phyloP scores from a whole-genome alignment of 2,113 vertebrate species.

The Danionella cerebrum region DNA sequence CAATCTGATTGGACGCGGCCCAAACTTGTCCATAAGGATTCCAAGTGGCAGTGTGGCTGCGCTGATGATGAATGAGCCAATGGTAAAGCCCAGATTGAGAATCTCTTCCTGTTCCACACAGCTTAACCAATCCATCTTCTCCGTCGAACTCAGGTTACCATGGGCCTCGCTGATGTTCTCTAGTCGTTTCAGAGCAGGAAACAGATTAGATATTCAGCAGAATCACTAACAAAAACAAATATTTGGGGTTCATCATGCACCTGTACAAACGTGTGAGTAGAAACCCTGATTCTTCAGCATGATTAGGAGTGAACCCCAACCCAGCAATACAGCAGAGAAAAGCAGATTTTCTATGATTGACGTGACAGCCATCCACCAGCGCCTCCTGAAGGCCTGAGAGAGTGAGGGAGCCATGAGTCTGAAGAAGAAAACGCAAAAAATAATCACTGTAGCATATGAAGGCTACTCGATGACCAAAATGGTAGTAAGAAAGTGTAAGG shows the following conservation, averaged over 20 bases:
- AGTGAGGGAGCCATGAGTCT: conserved; percentile 61
- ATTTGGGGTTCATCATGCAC: conserved; percentile 45
- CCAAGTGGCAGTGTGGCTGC: conserved; percentile 74
- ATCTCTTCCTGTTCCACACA: conserved; percentile 76
- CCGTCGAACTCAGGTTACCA: conserved; percentile 35
- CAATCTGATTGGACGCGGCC: conserved; percentile 74
- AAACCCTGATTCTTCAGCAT: conserved; percentile 84
- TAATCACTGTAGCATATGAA: not conserved
- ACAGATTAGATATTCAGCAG: not conserved
- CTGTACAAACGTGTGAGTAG: conserved; percentile 74
- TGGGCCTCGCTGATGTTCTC: conserved; percentile 45
- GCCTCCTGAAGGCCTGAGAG: conserved; percentile 67
- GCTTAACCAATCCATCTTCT: conserved; percentile 43
- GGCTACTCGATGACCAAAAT: no score
- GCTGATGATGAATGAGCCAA: conserved; percentile 80
- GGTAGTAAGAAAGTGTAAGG: no score
- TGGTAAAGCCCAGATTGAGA: conserved; percentile 80
- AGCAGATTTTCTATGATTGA: conserved; percentile 79
- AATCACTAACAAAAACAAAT: no score
- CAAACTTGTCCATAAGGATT: conserved; percentile 64
- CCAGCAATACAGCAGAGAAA: conserved; percentile 79
- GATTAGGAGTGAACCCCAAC: conserved; percentile 81
- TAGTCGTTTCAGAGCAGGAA: not conserved
- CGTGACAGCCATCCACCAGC: conserved; percentile 81
- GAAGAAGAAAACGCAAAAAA: not conserved